Percentiles rank a stretch among this genome's conserved stretches.
Conservation (phyloP, 1,140 invertebrate genomes). For the Anadara kagoshimensis region DNA sequence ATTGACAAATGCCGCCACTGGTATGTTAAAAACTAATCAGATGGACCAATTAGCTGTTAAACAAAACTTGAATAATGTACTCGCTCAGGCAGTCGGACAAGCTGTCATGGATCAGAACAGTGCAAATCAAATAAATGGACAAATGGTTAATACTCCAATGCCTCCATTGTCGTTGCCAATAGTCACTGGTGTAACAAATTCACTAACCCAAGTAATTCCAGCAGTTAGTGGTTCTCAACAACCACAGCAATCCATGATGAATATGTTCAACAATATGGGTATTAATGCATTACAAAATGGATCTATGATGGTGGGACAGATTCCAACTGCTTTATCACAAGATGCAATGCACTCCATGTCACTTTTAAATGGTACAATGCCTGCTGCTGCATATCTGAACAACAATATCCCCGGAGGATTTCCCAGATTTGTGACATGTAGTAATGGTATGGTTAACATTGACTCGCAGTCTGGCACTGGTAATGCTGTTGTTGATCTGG, state of each 20-base stretch:
- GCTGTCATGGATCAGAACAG: neutral
- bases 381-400: conserved; percentile 1
- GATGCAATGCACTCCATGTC: neutral
- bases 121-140: neutral
- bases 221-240: neutral
- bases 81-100: conserved; percentile 1
- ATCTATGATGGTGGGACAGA: neutral
- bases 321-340: neutral
- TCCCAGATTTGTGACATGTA: conserved; percentile 3
- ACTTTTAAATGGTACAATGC: neutral
- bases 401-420: neutral
- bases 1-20: conserved; percentile 10
- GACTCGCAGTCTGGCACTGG: neutral
- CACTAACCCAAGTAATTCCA: too few relatives aligned
- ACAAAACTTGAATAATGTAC: neutral
- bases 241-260: conserved; percentile 21
- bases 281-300: conserved; percentile 13
- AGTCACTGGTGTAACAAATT: too few relatives aligned
- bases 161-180: too few relatives aligned
- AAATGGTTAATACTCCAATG: too few relatives aligned
- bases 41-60: too few relatives aligned
- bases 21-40: too few relatives aligned
- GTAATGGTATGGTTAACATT: neutral
- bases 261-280: conserved; percentile 14
- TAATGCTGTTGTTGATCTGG: too few relatives aligned